Conservation (phyloP, 1,140 invertebrate species). For the Trichoplusia ni region DNA sequence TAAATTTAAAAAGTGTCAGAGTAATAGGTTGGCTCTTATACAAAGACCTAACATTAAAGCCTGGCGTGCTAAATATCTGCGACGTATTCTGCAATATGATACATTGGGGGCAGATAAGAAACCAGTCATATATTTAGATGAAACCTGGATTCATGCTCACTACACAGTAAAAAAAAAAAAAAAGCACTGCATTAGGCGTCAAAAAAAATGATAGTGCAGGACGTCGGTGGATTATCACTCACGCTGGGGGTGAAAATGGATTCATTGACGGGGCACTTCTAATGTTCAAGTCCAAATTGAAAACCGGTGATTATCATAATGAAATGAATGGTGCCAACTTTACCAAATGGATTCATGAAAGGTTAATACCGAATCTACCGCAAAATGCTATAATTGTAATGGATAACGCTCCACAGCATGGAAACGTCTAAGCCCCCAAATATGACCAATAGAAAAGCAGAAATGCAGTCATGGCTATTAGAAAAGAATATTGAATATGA, state of each 20-base stretch:
- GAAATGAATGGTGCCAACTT: slow-evolving; percentile 35
- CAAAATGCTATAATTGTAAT: no score
- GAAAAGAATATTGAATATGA: no score
- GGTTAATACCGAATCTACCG: background rate
- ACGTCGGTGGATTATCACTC: slow-evolving; percentile 38
- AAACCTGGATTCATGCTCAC: background rate
- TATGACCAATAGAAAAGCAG: no score
- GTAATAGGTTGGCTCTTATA: no score
- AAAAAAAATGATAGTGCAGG: slow-evolving; percentile 1
- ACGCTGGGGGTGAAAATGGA: slow-evolving; percentile 41
- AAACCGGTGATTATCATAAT: slow-evolving; percentile 43
- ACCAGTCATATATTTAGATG: slow-evolving; percentile 33
- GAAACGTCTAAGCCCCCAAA: no score
- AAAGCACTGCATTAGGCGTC: background rate
- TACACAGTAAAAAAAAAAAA: background rate
- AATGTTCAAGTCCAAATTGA: slow-evolving; percentile 36
- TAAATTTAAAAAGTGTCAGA: no score
- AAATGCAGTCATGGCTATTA: no score
- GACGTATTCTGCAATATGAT: slow-evolving; percentile 31
- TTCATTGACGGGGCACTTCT: slow-evolving; percentile 39
- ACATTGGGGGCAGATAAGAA: slow-evolving; percentile 22
- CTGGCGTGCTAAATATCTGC: slow-evolving; percentile 35
- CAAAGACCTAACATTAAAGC: slow-evolving; percentile 32
- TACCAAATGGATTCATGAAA: background rate
- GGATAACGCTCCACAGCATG: no score